Percentiles rank a stretch among this genome's conserved stretches.
Conservation (phyloP, 2,113 vertebrate genomes). For the Theristicus caerulescens region DNA sequence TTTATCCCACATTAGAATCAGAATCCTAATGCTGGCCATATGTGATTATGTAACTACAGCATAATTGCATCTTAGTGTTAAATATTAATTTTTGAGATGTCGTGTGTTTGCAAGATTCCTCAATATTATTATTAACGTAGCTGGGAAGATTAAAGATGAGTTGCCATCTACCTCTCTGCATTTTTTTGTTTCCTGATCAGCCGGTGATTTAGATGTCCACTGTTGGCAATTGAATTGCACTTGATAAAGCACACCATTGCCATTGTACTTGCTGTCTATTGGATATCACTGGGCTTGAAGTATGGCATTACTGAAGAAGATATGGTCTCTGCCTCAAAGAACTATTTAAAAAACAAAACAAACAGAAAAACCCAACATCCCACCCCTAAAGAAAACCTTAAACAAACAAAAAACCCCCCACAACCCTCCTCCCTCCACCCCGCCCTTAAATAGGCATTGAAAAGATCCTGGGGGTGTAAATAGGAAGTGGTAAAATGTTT, state of each 20-base stretch:
- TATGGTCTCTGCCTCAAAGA: neutral
- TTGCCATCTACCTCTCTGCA: neutral
- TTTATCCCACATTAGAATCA: neutral
- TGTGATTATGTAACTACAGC: neutral
- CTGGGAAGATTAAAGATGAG: neutral
- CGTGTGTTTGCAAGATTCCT: neutral
- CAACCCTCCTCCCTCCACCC: neutral
- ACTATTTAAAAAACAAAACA: neutral
- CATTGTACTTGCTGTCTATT: neutral
- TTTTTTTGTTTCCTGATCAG: neutral
- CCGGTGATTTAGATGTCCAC: neutral
- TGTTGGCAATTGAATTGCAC: neutral
- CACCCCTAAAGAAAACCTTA: neutral
- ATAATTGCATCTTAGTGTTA: neutral
- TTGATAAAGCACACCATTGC: neutral
- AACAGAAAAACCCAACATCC: neutral
- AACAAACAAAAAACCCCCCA: too few relatives aligned
- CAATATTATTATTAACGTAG: neutral
- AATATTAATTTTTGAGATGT: neutral
- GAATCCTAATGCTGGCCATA: neutral
- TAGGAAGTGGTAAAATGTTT: neutral
- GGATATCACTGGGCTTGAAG: neutral
- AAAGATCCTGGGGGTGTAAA: neutral
- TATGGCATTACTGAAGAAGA: neutral
- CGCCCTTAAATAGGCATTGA: neutral